Evolutionary conservation across 2,797 vertebrate species (phyloP).

Genomic region (Hydrolagus colliei): DNA sequence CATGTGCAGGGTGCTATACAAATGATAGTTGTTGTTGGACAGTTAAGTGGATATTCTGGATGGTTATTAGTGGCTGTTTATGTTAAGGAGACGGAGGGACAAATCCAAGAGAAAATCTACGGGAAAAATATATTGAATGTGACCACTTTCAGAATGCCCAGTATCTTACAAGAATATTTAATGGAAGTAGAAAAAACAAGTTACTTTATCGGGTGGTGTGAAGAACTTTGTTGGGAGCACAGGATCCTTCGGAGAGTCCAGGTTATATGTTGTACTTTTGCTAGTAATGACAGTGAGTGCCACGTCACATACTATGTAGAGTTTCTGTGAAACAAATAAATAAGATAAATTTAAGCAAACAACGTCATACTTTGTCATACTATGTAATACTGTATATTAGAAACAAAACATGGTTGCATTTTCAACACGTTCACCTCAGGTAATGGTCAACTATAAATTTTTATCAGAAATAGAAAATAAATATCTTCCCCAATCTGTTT

Average conservation of each 20-base stretch:
- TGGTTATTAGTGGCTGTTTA: no score
- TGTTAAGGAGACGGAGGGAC: no score
- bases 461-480: no score
- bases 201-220: slow-evolving; percentile 87
- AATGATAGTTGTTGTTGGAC: no score
- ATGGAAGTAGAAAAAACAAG: neutral
- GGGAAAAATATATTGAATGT: no score
- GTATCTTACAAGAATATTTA: neutral
- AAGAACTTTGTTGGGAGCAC: slow-evolving; percentile 89
- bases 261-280: slow-evolving; percentile 91
- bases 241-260: slow-evolving; percentile 90
- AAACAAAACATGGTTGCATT: neutral
- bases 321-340: slow-evolving; percentile 65
- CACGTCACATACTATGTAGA: slow-evolving; percentile 93
- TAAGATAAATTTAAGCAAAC: slow-evolving; percentile 18
- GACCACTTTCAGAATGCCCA: no score
- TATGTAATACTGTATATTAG: neutral
- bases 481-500: no score
- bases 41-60: no score
- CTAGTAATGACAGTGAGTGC: slow-evolving; percentile 94
- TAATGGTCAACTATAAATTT: no score
- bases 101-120: no score
- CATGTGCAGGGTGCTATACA: no score
- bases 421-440: neutral
- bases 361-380: neutral